A percentile compares a stretch with the other conserved stretches of the same genome.
Conservation (phyloP, 2,797 vertebrate genomes). For the Pagetopsis macropterus region DNA sequence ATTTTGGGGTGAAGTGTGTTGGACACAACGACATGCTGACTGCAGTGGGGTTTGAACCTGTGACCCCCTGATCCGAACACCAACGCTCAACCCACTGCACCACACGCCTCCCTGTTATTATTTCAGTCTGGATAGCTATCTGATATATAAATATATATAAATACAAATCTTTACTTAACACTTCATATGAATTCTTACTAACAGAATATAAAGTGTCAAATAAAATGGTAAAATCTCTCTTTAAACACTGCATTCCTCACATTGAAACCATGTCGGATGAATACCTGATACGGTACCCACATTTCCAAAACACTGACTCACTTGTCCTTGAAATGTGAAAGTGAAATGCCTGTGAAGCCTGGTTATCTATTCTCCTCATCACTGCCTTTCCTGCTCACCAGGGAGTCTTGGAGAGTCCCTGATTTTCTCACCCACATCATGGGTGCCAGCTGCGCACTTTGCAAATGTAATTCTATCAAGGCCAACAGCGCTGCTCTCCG, state of each 20-base stretch:
- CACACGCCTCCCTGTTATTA: too few species aligned
- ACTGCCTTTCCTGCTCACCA: slow-evolving; percentile 28
- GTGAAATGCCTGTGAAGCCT: slow-evolving; percentile 42
- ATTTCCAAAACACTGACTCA: slow-evolving; percentile 13
- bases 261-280: background rate
- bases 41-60: too few species aligned
- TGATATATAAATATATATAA: background rate
- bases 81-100: too few species aligned
- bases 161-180: background rate
- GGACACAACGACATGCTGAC: too few species aligned
- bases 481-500: slow-evolving; percentile 19
- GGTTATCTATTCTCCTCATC: slow-evolving; percentile 17
- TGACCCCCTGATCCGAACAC: too few species aligned
- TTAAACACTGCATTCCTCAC: background rate
- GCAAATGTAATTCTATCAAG: slow-evolving; percentile 53
- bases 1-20: too few species aligned
- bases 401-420: slow-evolving; percentile 67
- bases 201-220: background rate
- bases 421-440: slow-evolving; percentile 55
- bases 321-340: slow-evolving; percentile 54
- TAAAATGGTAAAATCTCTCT: background rate
- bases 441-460: slow-evolving; percentile 57
- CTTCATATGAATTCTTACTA: background rate
- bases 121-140: too few species aligned
- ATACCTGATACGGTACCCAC: slow-evolving; percentile 11